These are phyloP conservation scores for Globicephala melas DNA, from an alignment of 2,113 vertebrate genomes.

Conservation along the genomic window DNA sequence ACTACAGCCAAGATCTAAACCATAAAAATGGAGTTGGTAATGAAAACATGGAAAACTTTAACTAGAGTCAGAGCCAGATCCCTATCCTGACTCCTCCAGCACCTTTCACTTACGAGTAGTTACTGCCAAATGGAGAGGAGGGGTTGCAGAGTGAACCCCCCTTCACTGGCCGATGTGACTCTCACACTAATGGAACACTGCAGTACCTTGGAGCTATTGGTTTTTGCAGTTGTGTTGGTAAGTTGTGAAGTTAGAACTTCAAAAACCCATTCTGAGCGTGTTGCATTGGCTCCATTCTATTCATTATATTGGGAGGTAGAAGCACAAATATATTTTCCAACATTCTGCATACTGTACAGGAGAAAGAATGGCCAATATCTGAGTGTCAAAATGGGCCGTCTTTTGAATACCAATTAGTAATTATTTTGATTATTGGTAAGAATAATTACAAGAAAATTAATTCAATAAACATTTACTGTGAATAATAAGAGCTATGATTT, in stretches of 20 bases:
- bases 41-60: slow-evolving; percentile 62
- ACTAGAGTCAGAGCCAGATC: slow-evolving; percentile 22
- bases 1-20: slow-evolving; percentile 44
- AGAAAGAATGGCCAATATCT: background rate
- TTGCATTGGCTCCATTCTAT: background rate
- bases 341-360: background rate
- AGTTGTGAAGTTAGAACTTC: background rate
- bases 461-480: background rate
- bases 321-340: background rate
- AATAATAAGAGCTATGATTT: background rate
- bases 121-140: background rate
- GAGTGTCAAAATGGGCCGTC: background rate
- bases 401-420: background rate
- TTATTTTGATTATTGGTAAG: background rate
- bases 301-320: background rate
- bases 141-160: background rate
- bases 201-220: background rate
- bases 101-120: background rate
- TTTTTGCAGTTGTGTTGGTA: background rate
- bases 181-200: background rate
- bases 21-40: slow-evolving; percentile 57
- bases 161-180: background rate
- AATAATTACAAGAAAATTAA: background rate
- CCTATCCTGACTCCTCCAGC: background rate
- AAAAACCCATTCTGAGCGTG: background rate